Evolutionary conservation across 2,888 invertebrate species (phyloP).

Genomic region (Micropterix aruncella): DNA sequence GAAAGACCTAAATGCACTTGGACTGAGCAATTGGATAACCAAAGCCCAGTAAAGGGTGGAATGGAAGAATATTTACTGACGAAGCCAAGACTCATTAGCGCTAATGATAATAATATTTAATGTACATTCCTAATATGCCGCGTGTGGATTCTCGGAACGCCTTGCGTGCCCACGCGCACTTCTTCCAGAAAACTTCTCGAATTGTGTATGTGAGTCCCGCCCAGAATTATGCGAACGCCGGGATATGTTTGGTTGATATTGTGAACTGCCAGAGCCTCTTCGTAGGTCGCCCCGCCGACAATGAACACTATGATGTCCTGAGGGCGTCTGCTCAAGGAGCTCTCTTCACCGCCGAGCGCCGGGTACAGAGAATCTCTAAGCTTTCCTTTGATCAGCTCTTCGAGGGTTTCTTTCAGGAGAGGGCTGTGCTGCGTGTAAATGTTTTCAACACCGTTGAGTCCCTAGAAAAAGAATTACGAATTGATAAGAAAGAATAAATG

Average conservation of each 20-base stretch:
- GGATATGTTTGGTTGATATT: constrained; percentile 55
- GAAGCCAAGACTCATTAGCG: no score
- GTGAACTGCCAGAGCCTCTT: constrained; percentile 81
- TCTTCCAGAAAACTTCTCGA: constrained; percentile 68
- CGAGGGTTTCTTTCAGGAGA: constrained; percentile 73
- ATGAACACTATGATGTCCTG: constrained; percentile 95
- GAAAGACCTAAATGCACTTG: no score
- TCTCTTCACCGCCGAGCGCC: constrained; percentile 53
- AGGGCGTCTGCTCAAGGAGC: constrained; percentile 42
- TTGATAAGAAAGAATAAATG: no score
- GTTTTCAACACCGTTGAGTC: constrained; percentile 93
- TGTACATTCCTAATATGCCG: constrained; percentile 33
- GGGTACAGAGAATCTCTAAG: constrained; percentile 81
- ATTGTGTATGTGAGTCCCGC: constrained; percentile 89
- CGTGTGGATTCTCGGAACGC: constrained; percentile 49
- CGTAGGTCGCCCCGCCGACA: constrained; percentile 92
- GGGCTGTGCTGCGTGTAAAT: constrained; percentile 99
- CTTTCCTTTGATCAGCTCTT: constrained; percentile 80
- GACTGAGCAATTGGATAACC: no score
- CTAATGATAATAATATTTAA: no score
- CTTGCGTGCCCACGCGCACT: constrained; percentile 51
- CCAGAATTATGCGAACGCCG: constrained; percentile 65
- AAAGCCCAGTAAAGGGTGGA: no score
- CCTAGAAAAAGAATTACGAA: constrained; percentile 25
- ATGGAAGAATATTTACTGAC: no score